phyloP scores from a whole-genome alignment of 2,113 vertebrate species.

The Cyprinus carpio region DNA sequence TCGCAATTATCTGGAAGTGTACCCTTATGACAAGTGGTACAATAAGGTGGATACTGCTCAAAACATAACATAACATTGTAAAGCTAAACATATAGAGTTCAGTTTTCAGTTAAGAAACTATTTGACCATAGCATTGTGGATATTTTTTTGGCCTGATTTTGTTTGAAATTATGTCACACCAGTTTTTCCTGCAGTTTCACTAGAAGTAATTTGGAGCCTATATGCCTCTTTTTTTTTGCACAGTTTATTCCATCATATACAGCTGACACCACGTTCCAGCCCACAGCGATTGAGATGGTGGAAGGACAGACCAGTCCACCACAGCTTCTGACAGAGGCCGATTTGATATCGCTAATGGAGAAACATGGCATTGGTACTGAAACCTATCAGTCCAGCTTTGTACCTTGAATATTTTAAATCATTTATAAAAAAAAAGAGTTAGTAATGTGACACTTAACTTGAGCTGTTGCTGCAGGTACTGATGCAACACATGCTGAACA shows the following conservation, averaged over 20 bases:
- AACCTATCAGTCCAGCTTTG: not conserved
- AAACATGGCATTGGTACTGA: conserved; percentile 93
- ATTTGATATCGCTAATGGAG: conserved; percentile 98
- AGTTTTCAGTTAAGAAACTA: not conserved
- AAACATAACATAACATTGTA: not conserved
- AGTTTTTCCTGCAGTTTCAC: too few species aligned
- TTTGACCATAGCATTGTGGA: too few species aligned
- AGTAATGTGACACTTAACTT: not conserved
- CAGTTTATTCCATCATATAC: conserved; percentile 92
- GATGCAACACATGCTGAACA: conserved; percentile 96
- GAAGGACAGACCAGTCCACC: conserved; percentile 96
- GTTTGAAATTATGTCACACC: too few species aligned
- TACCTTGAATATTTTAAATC: not conserved
- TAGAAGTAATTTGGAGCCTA: too few species aligned
- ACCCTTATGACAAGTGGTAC: conserved; percentile 93
- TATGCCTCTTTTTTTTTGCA: conserved; percentile 4
- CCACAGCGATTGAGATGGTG: conserved; percentile 91
- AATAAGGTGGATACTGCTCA: conserved; percentile 81
- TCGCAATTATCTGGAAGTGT: conserved; percentile 94
- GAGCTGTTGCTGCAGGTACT: conserved; percentile 78
- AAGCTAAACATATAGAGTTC: not conserved
- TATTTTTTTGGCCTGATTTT: too few species aligned
- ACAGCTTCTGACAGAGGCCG: conserved; percentile 93
- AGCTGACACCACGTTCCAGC: conserved; percentile 85
- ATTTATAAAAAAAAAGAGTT: not conserved